Percentiles rank a stretch among this genome's conserved stretches.
Conservation (phyloP, 2,888 invertebrate genomes). For the Heliconius charithonia region DNA sequence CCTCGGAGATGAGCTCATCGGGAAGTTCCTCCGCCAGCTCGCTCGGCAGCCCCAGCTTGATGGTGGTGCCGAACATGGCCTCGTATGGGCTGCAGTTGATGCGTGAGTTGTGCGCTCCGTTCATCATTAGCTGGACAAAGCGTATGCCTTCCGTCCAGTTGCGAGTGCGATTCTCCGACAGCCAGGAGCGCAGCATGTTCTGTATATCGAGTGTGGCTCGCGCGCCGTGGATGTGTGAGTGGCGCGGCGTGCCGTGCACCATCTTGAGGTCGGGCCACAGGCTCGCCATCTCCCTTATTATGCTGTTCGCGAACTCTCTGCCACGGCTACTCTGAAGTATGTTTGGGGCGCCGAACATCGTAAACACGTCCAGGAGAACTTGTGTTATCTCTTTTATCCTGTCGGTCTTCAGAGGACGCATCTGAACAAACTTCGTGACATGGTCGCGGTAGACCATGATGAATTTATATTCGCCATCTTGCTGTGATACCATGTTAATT, state of each 20-base stretch:
- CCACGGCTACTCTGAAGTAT: constrained; percentile 61
- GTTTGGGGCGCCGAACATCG: constrained; percentile 58
- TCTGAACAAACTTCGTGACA: constrained; percentile 32
- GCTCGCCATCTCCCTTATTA: constrained; percentile 49
- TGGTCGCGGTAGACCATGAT: constrained; percentile 38
- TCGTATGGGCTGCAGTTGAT: constrained; percentile 59
- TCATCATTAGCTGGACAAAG: constrained; percentile 67
- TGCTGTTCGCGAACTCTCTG: constrained; percentile 54
- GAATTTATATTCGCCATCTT: constrained; percentile 29
- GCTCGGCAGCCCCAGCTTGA: constrained; percentile 29
- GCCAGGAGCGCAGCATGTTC: constrained; percentile 61
- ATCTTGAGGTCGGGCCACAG: constrained; percentile 60
- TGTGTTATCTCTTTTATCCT: constrained; percentile 56
- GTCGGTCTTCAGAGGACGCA: constrained; percentile 14
- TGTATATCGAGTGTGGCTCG: constrained; percentile 62
- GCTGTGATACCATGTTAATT: constrained; percentile 33
- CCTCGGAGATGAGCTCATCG: constrained; percentile 12
- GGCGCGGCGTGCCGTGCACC: constrained; percentile 61
- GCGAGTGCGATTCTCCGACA: constrained; percentile 55
- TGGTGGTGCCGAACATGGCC: constrained; percentile 57
- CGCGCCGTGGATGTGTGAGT: constrained; percentile 57
- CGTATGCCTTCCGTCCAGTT: constrained; percentile 64
- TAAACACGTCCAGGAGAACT: constrained; percentile 60
- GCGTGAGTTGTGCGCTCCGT: constrained; percentile 58
- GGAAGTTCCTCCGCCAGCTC: constrained; percentile 21